Conservation (phyloP, 2,113 vertebrate genomes). For the Chrysochloris asiatica region DNA sequence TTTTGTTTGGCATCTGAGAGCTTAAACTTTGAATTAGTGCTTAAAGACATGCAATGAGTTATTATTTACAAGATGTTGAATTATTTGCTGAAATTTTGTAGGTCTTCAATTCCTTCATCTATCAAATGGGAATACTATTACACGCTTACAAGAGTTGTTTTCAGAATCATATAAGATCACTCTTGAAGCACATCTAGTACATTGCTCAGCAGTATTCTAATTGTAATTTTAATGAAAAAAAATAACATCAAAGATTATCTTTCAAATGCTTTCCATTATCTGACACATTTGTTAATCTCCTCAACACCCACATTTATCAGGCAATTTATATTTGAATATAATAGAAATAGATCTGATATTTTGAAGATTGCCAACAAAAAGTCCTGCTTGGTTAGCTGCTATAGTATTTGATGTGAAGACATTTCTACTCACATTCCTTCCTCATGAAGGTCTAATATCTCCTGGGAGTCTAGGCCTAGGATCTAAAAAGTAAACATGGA, state of each 20-base stretch:
- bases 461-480: neutral
- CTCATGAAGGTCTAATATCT: neutral
- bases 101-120: neutral
- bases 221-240: conserved; percentile 10
- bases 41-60: neutral
- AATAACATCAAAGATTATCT: neutral
- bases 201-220: neutral
- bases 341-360: conserved; percentile 48
- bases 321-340: neutral
- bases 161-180: neutral
- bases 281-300: neutral
- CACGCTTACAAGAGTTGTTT: neutral
- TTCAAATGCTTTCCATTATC: conserved; percentile 2
- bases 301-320: conserved; percentile 17
- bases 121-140: neutral
- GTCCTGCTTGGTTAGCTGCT: neutral
- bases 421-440: neutral
- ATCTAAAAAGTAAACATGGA: neutral
- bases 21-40: neutral
- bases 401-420: neutral
- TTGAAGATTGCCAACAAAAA: conserved; percentile 2
- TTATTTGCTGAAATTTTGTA: neutral
- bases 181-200: neutral
- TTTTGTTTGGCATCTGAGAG: neutral
- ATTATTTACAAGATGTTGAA: neutral